Percentiles rank a stretch among this genome's conserved stretches.
Evolutionary conservation across 2,888 invertebrate species (phyloP).

Genomic region (Parapristionchus giblindavisi): DNA sequence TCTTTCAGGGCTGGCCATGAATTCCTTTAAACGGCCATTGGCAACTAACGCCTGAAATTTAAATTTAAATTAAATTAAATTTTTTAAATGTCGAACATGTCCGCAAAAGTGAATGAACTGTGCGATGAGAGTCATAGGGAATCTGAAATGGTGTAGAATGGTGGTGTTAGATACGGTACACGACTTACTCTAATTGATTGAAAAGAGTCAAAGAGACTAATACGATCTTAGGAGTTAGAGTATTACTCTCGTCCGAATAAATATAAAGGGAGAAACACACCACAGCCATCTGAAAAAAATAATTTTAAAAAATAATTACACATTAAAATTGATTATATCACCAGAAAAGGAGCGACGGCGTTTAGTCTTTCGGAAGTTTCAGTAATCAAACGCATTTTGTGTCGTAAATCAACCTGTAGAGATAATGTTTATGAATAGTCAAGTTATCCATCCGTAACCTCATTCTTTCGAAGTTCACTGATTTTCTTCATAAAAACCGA

Average conservation of each 20-base stretch:
- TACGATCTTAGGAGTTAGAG: constrained; percentile 77
- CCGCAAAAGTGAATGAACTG: no score
- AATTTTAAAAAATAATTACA: not conserved
- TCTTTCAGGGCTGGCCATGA: not conserved
- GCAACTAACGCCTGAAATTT: no score
- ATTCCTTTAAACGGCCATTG: constrained; percentile 42
- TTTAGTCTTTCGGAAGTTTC: constrained; percentile 44
- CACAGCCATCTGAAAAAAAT: constrained; percentile 77
- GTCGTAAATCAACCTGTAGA: constrained; percentile 44
- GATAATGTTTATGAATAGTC: not conserved
- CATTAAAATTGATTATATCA: constrained; percentile 6
- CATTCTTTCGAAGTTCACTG: constrained; percentile 35
- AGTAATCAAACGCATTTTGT: constrained; percentile 40
- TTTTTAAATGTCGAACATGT: no score
- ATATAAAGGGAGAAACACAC: constrained; percentile 85
- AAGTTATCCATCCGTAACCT: not conserved
- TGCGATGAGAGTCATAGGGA: no score
- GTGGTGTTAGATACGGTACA: no score
- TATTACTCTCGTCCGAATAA: constrained; percentile 75
- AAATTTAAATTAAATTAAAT: no score
- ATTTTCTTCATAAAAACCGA: constrained; percentile 46
- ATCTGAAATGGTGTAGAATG: no score
- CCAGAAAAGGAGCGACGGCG: constrained; percentile 47
- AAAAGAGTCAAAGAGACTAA: constrained; percentile 63
- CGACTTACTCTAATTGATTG: constrained; percentile 44